Conservation (phyloP, 2,888 invertebrate species). For the Phalera bucephala region DNA sequence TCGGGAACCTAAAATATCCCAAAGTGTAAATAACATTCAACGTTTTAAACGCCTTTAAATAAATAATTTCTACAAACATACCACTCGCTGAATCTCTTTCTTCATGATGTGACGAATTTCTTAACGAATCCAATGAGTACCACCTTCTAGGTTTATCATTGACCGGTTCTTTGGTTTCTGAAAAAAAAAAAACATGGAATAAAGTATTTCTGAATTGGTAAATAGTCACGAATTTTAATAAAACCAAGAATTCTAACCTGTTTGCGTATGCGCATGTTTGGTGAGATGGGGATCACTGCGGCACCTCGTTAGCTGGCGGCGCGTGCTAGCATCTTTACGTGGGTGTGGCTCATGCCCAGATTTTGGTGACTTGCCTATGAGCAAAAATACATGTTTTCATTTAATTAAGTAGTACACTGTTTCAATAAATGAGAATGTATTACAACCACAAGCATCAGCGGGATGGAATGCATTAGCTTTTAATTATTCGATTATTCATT, state of each 20-base stretch:
- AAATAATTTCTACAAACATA: conserved; percentile 33
- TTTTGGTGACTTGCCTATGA: conserved; percentile 69
- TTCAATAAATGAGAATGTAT: too few species aligned
- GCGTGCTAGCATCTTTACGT: conserved; percentile 57
- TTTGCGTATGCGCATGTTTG: conserved; percentile 38
- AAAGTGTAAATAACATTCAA: not conserved
- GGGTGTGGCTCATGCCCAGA: conserved; percentile 52
- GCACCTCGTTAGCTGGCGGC: conserved; percentile 64
- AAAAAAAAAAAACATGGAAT: conserved; percentile 19
- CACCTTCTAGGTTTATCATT: conserved; percentile 62
- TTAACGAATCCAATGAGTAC: conserved; percentile 75
- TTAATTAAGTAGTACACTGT: too few species aligned
- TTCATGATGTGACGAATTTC: conserved; percentile 62
- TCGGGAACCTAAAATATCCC: conserved; percentile 81
- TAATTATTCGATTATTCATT: too few species aligned
- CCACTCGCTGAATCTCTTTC: conserved; percentile 77
- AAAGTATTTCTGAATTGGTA: too few species aligned
- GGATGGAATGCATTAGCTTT: too few species aligned
- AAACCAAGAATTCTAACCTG: conserved; percentile 30
- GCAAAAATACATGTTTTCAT: too few species aligned
- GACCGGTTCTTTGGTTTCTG: conserved; percentile 66
- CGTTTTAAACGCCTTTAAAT: not conserved
- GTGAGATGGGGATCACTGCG: conserved; percentile 73
- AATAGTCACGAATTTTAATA: too few species aligned
- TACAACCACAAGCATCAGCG: too few species aligned